A percentile compares a stretch with the other conserved stretches of the same genome.
phyloP scores from a whole-genome alignment of 2,888 invertebrate species.

The Phalangium opilio region DNA sequence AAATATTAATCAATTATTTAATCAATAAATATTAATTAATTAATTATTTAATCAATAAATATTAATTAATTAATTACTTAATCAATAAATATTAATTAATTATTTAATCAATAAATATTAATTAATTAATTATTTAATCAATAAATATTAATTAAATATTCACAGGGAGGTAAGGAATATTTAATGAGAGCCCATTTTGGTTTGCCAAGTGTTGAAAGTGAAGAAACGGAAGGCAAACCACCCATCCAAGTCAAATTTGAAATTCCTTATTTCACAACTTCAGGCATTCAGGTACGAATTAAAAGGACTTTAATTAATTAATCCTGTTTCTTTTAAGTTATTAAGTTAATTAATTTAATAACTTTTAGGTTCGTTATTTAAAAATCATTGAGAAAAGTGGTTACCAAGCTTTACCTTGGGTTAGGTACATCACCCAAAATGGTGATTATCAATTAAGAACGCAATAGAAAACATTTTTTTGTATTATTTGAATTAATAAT shows the following conservation, averaged over 20 bases:
- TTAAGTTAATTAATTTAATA: neutral
- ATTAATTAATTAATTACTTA: too few relatives aligned
- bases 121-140: too few relatives aligned
- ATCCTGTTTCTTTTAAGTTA: too few relatives aligned
- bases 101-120: too few relatives aligned
- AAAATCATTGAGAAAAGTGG: constrained; percentile 99
- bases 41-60: too few relatives aligned
- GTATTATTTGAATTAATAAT: too few relatives aligned
- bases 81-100: too few relatives aligned
- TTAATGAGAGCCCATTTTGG: constrained; percentile 97
- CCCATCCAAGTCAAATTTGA: constrained; percentile 98
- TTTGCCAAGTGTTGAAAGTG: constrained; percentile 83
- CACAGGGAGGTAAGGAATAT: constrained; percentile 85
- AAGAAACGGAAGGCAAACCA: constrained; percentile 87
- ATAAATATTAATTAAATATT: too few relatives aligned
- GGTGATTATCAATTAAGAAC: constrained; percentile 96
- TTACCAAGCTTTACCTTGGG: constrained; percentile 97
- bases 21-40: too few relatives aligned
- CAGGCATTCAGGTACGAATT: constrained; percentile 73
- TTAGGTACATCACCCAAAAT: constrained; percentile 97
- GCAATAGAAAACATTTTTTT: constrained; percentile 38
- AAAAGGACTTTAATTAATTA: too few relatives aligned
- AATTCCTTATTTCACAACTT: constrained; percentile 97
- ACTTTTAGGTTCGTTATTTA: constrained; percentile 57
- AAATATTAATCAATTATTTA: too few relatives aligned